Conservation (phyloP, 2,888 invertebrate genomes). For the Harpagoxenus sublaevis region DNA sequence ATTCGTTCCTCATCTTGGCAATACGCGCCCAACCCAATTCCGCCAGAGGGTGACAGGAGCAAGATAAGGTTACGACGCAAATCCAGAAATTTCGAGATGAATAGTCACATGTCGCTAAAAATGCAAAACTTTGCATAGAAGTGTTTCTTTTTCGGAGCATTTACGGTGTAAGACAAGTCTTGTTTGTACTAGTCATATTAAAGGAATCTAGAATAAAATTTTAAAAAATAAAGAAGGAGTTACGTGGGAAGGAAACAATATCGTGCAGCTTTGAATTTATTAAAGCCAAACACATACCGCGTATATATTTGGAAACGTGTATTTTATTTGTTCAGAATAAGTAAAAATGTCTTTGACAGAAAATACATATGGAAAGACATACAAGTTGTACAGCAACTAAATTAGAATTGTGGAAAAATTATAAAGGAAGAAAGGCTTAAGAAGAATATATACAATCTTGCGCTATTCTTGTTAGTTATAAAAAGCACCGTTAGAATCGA, state of each 20-base stretch:
- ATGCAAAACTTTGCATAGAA: not conserved
- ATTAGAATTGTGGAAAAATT: not conserved
- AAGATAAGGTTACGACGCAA: conserved; percentile 33
- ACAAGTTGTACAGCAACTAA: not conserved
- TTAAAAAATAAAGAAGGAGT: not conserved
- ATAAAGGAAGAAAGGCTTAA: not conserved
- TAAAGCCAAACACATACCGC: not conserved
- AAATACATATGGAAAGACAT: not conserved
- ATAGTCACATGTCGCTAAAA: not conserved
- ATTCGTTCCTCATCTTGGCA: conserved; percentile 44
- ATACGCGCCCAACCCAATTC: conserved; percentile 32
- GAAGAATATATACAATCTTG: not conserved
- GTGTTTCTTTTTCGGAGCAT: not conserved
- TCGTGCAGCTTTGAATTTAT: not conserved
- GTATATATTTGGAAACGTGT: not conserved
- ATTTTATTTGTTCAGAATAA: not conserved
- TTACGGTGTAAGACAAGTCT: not conserved
- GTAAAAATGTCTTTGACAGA: not conserved
- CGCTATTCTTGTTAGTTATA: not conserved
- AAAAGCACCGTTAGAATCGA: not conserved
- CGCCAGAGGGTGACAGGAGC: conserved; percentile 9
- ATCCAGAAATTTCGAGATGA: conserved; percentile 37
- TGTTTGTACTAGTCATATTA: not conserved
- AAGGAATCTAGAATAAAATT: not conserved
- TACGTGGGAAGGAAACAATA: not conserved